A percentile compares a stretch with the other conserved stretches of the same genome.
phyloP scores from a whole-genome alignment of 2,888 invertebrate species.

The Leptogaster cylindrica region DNA sequence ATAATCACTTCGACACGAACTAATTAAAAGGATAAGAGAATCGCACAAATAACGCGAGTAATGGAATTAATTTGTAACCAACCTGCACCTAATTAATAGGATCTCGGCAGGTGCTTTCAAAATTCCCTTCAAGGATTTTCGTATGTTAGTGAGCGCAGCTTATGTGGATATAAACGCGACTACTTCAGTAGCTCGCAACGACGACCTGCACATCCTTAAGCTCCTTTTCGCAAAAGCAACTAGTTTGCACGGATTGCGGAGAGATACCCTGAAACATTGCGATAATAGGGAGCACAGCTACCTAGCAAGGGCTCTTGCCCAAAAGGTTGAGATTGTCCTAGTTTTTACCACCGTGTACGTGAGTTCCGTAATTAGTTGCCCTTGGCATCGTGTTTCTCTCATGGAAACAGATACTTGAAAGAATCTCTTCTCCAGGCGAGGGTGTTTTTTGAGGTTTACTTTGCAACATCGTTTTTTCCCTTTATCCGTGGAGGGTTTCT shows the following conservation, averaged over 20 bases:
- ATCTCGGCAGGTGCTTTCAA: background rate
- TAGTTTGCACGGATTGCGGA: background rate
- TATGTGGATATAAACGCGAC: background rate
- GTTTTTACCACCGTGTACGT: background rate
- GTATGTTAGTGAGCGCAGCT: too few species aligned
- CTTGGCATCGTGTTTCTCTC: slow-evolving; percentile 3
- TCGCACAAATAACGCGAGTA: background rate
- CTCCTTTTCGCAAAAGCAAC: slow-evolving; percentile 4
- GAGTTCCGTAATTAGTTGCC: slow-evolving; percentile 13
- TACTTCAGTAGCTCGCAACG: background rate
- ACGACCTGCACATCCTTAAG: background rate
- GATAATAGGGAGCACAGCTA: slow-evolving; percentile 8
- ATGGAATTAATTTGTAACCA: background rate
- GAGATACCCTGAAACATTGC: background rate
- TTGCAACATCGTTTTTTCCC: background rate
- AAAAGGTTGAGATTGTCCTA: slow-evolving; percentile 21
- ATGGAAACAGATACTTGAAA: slow-evolving; percentile 3
- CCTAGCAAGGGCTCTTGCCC: slow-evolving; percentile 3
- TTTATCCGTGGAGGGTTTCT: background rate
- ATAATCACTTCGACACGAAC: background rate
- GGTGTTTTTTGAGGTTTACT: background rate
- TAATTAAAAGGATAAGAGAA: background rate
- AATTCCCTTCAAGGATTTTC: background rate
- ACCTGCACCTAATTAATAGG: background rate
- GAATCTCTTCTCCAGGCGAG: background rate